phyloP scores from a whole-genome alignment of 2,113 vertebrate species.

The Rhinoderma darwinii region DNA sequence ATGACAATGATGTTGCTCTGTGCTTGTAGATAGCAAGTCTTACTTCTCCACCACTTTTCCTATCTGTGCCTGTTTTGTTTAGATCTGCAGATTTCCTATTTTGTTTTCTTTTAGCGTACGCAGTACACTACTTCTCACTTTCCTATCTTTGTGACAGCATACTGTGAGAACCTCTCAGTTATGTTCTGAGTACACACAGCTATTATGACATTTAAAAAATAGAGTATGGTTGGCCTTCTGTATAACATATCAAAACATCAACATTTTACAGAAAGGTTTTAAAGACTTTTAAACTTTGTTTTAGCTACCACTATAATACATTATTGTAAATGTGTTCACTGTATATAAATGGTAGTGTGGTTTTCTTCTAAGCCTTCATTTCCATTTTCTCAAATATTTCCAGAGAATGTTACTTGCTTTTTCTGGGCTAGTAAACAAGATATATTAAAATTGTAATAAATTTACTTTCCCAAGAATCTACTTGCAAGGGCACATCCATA shows the following conservation, averaged over 20 bases:
- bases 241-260: neutral
- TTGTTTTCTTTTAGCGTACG: neutral
- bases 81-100: neutral
- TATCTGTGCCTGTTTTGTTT: neutral
- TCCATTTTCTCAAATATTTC: neutral
- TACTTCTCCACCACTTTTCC: neutral
- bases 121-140: neutral
- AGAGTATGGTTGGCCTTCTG: neutral
- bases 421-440: neutral
- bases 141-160: neutral
- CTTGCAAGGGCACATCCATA: neutral
- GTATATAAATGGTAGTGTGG: neutral
- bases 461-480: neutral
- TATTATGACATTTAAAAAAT: constrained; percentile 16
- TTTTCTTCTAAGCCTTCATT: neutral
- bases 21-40: neutral
- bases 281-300: neutral
- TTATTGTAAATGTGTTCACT: neutral
- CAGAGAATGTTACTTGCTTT: neutral
- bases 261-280: constrained; percentile 17
- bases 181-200: neutral
- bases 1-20: neutral
- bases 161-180: neutral
- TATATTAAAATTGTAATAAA: neutral
- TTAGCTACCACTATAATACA: neutral